A percentile compares a stretch with the other conserved stretches of the same genome.
Evolutionary conservation across 2,888 invertebrate genomes (phyloP).

Genomic region (Drosophila nr. fundita): DNA sequence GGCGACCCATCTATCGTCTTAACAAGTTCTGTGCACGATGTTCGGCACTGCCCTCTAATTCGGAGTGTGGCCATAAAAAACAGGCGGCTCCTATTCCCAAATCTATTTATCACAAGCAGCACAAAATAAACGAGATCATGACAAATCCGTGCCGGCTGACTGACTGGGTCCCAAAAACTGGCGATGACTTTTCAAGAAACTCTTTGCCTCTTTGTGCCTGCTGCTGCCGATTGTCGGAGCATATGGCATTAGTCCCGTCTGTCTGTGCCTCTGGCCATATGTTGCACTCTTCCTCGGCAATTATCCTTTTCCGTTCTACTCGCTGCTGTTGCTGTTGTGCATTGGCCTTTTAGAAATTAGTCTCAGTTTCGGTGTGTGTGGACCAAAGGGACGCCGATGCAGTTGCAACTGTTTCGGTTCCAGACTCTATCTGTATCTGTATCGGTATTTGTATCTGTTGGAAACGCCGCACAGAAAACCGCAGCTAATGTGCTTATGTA

Average conservation of each 20-base stretch:
- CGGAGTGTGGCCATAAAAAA: slow-evolving; percentile 52
- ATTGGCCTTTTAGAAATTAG: slow-evolving; percentile 64
- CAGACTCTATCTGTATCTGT: slow-evolving; percentile 6
- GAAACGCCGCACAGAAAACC: slow-evolving; percentile 57
- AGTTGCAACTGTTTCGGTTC: slow-evolving; percentile 35
- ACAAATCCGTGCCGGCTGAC: slow-evolving; percentile 72
- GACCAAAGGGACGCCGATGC: slow-evolving; percentile 69
- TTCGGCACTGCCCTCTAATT: slow-evolving; percentile 56
- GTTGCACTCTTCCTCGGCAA: slow-evolving; percentile 72
- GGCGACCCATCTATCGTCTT: slow-evolving; percentile 53
- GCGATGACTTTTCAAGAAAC: slow-evolving; percentile 48
- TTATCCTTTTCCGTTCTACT: slow-evolving; percentile 70
- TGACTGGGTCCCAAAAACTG: slow-evolving; percentile 26
- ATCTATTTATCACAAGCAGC: slow-evolving; percentile 66
- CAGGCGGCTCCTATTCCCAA: slow-evolving; percentile 35
- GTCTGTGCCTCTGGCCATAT: slow-evolving; percentile 69
- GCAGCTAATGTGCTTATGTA: slow-evolving; percentile 76
- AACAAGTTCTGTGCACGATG: slow-evolving; percentile 56
- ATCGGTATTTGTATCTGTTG: slow-evolving; percentile 20
- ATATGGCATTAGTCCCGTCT: slow-evolving; percentile 39
- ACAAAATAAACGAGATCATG: slow-evolving; percentile 74
- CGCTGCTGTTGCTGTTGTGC: not conserved
- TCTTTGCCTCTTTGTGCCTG: slow-evolving; percentile 68
- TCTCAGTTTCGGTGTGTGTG: slow-evolving; percentile 63
- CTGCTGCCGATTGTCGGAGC: slow-evolving; percentile 37